Evolutionary conservation across 53 echinoderm and acorn worm species (phyloP), one percentile per base, ranked within the genome.

Genomic region (Echinometra lucunter): DNA sequence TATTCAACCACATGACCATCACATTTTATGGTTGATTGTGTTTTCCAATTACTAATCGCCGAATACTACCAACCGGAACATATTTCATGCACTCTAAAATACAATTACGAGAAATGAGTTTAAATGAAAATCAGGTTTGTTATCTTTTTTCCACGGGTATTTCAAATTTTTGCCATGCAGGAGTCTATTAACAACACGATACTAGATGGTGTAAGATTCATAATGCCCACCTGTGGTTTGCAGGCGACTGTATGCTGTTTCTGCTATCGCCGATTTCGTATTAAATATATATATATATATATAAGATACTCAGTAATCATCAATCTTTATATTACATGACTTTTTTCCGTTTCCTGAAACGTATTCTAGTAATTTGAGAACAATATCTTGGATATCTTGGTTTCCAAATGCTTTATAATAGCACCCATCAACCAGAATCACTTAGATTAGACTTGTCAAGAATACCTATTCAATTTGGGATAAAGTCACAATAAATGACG

Each of bases 361-460:
- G 37, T 21, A 18, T 40, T 38, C 21, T 32, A 28, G 67, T 67
- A 0, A 30, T 67, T 28, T 28, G n/a, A n/a, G n/a, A n/a, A n/a
- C 8, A 13, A 34, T 5, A 80, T 32, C 3, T 27, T 21, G n/a
- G n/a, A n/a, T n/a, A 47, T 47, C 18, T 83, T 47, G 47, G 17
- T 47, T 49, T 83, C 83, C 47, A 83, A 23, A n/a, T 10, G 83
- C 4, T 49, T 9, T 9, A 6, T 83, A 83, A 83, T 83, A 83
- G 49, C 83, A 45, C 45, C 83, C 83, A 83, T 83, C 49, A 45
- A 49, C 83, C 47, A 9, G 28, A 80, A 83, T 83, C 47, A 45
- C 47, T 47, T 1, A n/a, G 27, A 9, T n/a, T 47, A 18, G 75
- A 75, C 83, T 25, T 83, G 27, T 83, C 45, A 49, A 10, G 8